These are phyloP conservation scores for Istiophorus platypterus DNA, from an alignment of 2,113 vertebrate genomes.

Conservation along the genomic window DNA sequence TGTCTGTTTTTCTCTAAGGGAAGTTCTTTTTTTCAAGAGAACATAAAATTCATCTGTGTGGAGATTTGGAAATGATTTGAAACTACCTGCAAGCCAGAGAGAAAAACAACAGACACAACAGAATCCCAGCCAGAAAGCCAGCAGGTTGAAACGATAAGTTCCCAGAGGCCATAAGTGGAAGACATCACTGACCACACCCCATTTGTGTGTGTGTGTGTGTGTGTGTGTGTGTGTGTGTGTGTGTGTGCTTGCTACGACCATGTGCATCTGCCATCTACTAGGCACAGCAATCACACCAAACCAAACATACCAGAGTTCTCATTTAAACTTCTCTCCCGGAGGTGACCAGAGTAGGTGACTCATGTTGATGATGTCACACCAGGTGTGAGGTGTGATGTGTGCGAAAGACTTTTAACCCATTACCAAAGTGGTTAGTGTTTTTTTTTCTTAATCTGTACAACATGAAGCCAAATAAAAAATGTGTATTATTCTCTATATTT, in stretches of 20 bases:
- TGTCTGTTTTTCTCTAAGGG: not conserved
- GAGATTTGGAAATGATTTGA: conserved; percentile 3
- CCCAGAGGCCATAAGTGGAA: not conserved
- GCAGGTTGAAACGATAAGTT: conserved; percentile 22
- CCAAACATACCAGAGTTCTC: not conserved
- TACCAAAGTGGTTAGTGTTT: no score
- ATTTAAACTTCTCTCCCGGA: no score
- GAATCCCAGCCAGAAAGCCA: not conserved
- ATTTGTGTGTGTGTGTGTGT: not conserved
- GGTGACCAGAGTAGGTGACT: no score
- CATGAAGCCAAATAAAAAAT: no score
- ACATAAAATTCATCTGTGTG: not conserved
- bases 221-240: not conserved
- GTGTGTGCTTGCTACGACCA: not conserved
- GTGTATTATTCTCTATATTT: no score
- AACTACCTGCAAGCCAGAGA: not conserved
- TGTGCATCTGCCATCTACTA: not conserved
- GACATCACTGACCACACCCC: not conserved
- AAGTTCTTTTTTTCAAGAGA: not conserved
- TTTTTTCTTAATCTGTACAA: no score
- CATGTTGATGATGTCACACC: no score
- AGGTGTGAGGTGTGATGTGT: no score
- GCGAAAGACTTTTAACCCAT: no score
- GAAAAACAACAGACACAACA: not conserved
- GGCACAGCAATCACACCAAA: not conserved